These are phyloP conservation scores for Decapterus maruadsi DNA, from an alignment of 2,797 vertebrate genomes.

Conservation along the genomic window DNA sequence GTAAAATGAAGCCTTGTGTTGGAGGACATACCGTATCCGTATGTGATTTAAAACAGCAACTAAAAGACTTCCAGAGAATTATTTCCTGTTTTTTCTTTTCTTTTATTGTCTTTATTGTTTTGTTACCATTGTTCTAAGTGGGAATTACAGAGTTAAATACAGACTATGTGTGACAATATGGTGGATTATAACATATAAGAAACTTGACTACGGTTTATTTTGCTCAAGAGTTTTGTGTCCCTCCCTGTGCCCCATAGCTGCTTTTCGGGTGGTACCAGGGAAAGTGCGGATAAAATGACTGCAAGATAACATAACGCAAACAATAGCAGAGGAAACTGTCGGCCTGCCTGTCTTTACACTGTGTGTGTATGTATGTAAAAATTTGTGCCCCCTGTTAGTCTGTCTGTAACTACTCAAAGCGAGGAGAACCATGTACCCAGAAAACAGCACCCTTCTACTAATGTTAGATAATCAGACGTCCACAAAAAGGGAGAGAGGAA, in stretches of 20 bases:
- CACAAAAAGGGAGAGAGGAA: conserved; percentile 33
- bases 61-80: conserved; percentile 74
- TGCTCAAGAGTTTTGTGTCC: conserved; percentile 72
- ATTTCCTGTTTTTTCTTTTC: conserved; percentile 75
- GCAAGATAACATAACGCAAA: conserved; percentile 39
- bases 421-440: conserved; percentile 51
- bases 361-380: conserved; percentile 39
- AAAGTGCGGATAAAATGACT: conserved; percentile 40
- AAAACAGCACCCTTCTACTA: conserved; percentile 49
- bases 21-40: conserved; percentile 68
- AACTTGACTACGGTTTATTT: conserved; percentile 58
- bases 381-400: conserved; percentile 54
- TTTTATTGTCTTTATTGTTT: conserved; percentile 77
- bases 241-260: conserved; percentile 64
- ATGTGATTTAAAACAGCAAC: conserved; percentile 71
- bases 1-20: conserved; percentile 53
- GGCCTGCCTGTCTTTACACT: conserved; percentile 49
- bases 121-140: conserved; percentile 82
- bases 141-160: conserved; percentile 76
- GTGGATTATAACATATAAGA: conserved; percentile 76
- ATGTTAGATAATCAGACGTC: conserved; percentile 65
- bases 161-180: conserved; percentile 75
- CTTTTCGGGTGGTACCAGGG: conserved; percentile 45
- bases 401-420: conserved; percentile 50
- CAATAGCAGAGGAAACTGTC: conserved; percentile 49